Base-by-base conservation (phyloP, 2,888 invertebrate genomes). In the Sylvicola fuscatus region DNA sequence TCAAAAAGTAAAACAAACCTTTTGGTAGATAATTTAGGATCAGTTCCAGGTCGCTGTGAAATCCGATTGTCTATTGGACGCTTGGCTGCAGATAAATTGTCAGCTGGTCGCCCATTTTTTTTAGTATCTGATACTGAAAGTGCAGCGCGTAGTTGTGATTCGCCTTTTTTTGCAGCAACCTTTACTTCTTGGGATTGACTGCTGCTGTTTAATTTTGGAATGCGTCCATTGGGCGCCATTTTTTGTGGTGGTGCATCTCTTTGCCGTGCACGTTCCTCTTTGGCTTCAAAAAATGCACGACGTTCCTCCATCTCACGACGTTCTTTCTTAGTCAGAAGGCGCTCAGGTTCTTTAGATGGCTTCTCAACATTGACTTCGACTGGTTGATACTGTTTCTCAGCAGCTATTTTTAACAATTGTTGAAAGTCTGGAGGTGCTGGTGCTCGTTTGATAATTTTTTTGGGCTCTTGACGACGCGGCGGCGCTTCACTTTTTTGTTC, bases 381-480 rank as follows among this genome's bases (percentile, higher is more conserved):
- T 0, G 86, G 86, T 50, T 84, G 80, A 51, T 70, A 66, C 43
- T 84, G 84, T 50, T 86, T 86, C 49, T 80, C 71, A 45, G 78
- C 81, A 0, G 87, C 87, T 6, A 87, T 58, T 56, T 83, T 80
- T 3, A 90, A 53, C 14, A 90, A 53, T 38, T 80, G 72, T 45
- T 70, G 65, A 50, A 84, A 89, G 53, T 82, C 79, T 53, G 86
- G 66, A 1, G 77, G 74, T 0, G 84, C 80, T 3, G 81, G 80
- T 33, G 61, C 53, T 3, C 21, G 21, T 21, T 21, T 21, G 8
- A 21, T 21, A 21, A 65, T 53, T 39, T 54, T 70, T 4, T 69
- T 69, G 14, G 60, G 52, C 51, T 60, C 49, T 42, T 62, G 61
- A 37, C 50, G 54, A 13, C 51, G 52, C 14, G 64, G 61, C 36